These are phyloP conservation scores for Perccottus glenii DNA, from an alignment of 2,113 vertebrate genomes.

Conservation along the genomic window DNA sequence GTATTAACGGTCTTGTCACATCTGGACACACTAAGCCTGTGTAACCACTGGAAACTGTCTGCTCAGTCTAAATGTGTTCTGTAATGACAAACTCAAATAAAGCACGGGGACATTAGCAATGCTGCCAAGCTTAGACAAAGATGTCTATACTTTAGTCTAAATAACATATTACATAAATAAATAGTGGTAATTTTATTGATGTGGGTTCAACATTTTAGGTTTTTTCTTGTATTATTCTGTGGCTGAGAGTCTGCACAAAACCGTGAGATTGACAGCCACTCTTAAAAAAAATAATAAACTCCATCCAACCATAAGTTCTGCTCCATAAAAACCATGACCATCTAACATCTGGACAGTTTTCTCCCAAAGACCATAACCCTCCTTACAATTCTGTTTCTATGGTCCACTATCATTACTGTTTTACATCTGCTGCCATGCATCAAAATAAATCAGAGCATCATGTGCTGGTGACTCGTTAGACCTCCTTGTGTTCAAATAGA, in stretches of 20 bases:
- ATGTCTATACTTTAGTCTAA: neutral
- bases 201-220: neutral
- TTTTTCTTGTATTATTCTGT: neutral
- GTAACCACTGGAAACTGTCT: neutral
- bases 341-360: conserved; percentile 3
- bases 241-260: neutral
- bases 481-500: too few relatives aligned
- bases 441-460: neutral
- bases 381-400: neutral
- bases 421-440: neutral
- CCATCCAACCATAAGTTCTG: conserved; percentile 3
- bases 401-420: neutral
- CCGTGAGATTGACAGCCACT: neutral
- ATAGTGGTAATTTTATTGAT: neutral
- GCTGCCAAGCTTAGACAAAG: too few relatives aligned
- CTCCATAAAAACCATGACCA: conserved; percentile 3
- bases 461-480: too few relatives aligned
- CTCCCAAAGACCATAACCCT: neutral
- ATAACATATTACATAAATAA: neutral
- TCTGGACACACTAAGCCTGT: conserved; percentile 33
- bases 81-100: neutral
- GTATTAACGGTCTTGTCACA: conserved; percentile 28
- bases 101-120: too few relatives aligned
- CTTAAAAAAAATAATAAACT: neutral
- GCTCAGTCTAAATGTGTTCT: neutral